Conservation (phyloP, 1,140 invertebrate species). For the Hycleus phaleratus region DNA sequence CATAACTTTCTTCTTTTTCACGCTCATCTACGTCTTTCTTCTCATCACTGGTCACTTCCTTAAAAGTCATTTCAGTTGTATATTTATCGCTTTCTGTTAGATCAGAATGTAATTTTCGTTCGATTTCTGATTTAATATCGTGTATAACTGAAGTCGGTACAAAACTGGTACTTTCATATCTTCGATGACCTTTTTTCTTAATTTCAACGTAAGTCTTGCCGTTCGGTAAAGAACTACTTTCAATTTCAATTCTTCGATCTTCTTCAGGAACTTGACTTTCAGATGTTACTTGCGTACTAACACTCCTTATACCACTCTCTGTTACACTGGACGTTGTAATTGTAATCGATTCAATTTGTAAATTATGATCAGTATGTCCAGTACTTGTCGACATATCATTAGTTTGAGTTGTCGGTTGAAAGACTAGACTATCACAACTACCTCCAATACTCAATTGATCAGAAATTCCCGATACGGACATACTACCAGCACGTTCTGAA, state of each 20-base stretch:
- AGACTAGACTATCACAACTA: conserved; percentile 29
- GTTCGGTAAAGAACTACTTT: conserved; percentile 43
- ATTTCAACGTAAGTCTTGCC: conserved; percentile 40
- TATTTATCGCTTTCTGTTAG: conserved; percentile 39
- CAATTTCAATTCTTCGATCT: conserved; percentile 50
- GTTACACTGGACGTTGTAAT: conserved; percentile 46
- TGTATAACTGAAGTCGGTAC: neutral
- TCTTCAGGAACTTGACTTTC: conserved; percentile 39
- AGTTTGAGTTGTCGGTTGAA: conserved; percentile 26
- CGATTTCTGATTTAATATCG: conserved; percentile 18
- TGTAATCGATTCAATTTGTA: conserved; percentile 44
- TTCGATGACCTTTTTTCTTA: conserved; percentile 46
- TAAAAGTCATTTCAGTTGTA: conserved; percentile 36
- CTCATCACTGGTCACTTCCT: conserved; percentile 42
- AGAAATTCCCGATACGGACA: conserved; percentile 45
- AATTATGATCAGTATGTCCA: conserved; percentile 21
- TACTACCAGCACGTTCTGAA: conserved; percentile 35
- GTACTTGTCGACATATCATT: conserved; percentile 39
- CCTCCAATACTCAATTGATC: conserved; percentile 45
- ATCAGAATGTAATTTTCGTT: conserved; percentile 27
- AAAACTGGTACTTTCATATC: conserved; percentile 47
- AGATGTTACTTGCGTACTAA: conserved; percentile 51
- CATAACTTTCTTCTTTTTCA: conserved; percentile 39
- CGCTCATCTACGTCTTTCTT: conserved; percentile 42
- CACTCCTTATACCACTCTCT: conserved; percentile 44